Conservation (phyloP, 2,888 invertebrate species). For the Pristionchus mayeri region DNA sequence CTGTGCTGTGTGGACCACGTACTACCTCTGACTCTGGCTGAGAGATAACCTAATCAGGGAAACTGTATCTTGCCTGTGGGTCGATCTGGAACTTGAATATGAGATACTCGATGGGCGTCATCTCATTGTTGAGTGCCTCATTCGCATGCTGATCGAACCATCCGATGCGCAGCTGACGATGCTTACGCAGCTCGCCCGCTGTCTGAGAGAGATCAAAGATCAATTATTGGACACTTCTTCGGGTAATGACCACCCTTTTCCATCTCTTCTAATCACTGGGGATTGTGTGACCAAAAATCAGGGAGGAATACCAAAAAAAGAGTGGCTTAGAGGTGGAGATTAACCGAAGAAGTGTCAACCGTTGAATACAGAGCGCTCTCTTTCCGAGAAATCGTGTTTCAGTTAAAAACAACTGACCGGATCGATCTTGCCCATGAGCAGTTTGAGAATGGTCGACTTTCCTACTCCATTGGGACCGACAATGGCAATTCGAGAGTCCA, state of each 20-base stretch:
- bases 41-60: not conserved
- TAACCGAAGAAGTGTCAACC: too few relatives aligned
- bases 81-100: constrained; percentile 79
- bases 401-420: constrained; percentile 81
- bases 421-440: constrained; percentile 88
- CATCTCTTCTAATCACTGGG: too few relatives aligned
- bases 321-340: too few relatives aligned
- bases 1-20: too few relatives aligned
- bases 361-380: too few relatives aligned
- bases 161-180: constrained; percentile 94
- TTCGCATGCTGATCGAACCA: constrained; percentile 99
- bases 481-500: constrained; percentile 84
- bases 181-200: constrained; percentile 89
- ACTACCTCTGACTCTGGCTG: too few relatives aligned
- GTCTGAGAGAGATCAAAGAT: constrained; percentile 7
- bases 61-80: constrained; percentile 77
- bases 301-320: too few relatives aligned
- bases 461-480: constrained; percentile 96
- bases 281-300: too few relatives aligned
- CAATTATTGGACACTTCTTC: too few relatives aligned
- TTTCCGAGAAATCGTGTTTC: too few relatives aligned
- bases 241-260: too few relatives aligned
- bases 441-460: constrained; percentile 96
- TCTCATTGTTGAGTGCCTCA: constrained; percentile 96
- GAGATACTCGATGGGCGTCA: constrained; percentile 94